Conservation (phyloP, 1,140 invertebrate species). For the Chrysopa pallens region DNA sequence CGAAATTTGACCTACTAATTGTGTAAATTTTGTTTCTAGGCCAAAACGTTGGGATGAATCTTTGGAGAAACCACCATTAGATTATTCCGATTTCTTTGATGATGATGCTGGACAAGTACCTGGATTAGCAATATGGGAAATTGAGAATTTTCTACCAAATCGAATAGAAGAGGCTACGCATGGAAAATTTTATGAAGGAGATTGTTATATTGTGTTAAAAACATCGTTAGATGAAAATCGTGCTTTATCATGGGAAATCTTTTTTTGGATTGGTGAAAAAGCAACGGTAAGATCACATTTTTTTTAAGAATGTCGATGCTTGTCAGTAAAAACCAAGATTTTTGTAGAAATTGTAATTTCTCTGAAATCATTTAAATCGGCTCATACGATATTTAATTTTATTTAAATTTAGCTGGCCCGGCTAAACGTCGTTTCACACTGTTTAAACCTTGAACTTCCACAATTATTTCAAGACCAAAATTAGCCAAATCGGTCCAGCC, state of each 20-base stretch:
- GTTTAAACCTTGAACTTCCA: too few relatives aligned
- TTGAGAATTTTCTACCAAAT: conserved; percentile 97
- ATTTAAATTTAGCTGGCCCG: too few relatives aligned
- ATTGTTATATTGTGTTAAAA: conserved; percentile 96
- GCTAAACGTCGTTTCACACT: too few relatives aligned
- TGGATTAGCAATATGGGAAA: conserved; percentile 88
- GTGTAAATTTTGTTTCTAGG: conserved; percentile 23
- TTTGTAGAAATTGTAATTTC: too few relatives aligned
- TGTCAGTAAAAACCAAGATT: too few relatives aligned
- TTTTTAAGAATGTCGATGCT: too few relatives aligned
- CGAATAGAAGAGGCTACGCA: conserved; percentile 78
- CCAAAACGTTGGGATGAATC: conserved; percentile 86
- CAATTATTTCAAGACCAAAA: too few relatives aligned
- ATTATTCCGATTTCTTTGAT: conserved; percentile 98
- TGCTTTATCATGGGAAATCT: conserved; percentile 85
- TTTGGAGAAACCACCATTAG: conserved; percentile 86
- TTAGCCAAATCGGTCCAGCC: too few relatives aligned
- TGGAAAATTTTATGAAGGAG: conserved; percentile 98
- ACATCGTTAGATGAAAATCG: conserved; percentile 76
- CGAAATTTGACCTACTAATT: background rate
- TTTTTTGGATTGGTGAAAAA: conserved; percentile 97
- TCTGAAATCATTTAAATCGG: too few relatives aligned
- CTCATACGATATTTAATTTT: too few relatives aligned
- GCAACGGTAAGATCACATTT: conserved; percentile 79
- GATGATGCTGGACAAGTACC: conserved; percentile 86